Base-by-base conservation (phyloP, 1,140 invertebrate species). In the Littorina saxatilis region DNA sequence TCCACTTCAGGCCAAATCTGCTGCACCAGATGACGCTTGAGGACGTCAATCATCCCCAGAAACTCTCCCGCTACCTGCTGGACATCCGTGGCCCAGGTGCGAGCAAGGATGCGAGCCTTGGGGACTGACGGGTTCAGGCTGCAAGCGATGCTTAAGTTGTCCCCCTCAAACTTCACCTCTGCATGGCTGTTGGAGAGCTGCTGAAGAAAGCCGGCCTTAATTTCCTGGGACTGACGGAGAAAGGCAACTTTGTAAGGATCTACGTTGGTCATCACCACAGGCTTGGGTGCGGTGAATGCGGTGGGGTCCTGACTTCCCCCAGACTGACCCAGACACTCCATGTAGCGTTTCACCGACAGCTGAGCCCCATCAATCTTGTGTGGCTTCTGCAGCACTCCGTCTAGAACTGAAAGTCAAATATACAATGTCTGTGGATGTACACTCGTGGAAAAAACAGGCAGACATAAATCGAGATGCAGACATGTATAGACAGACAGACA, bases 251-350 rank as follows among this genome's bases (percentile, higher is more conserved):
- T 82, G 80, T 68, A 70, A 17, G 15, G 23, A 55, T 82, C 80
- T 20, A 73, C 29, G 23, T 55, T 15, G 32, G 73, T 23, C 15
- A 73, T 29, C 15, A 37, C 20, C 47, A 80, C 20, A 15, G 79
- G 50, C 23, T 80, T 73, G 63, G 79, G 68, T 47, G 61, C 32
- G 37, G 50, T 73, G 47, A 80, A 83, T 17, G 43, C 58, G 29
- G 20, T 79, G 47, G 82, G 77, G 52, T 83, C 77, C 13, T 58
- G 27, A 23, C 70, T 74, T 23, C 81, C 77, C 35, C 75, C 81
- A 15, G 77, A 74, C 32, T 63, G 61, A 23, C 86, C 86, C 15
- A 87, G 61, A 47, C 84, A 85, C 61, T 82, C 81, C 75, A 84
- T 66, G 55, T 87, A 87, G 7, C 82, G 77, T 55, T 82, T 72